Percentiles rank a stretch among this genome's conserved stretches.
These are phyloP conservation scores for Nilaparvata lugens DNA, from an alignment of 1,140 invertebrate species.

Conservation along the genomic window DNA sequence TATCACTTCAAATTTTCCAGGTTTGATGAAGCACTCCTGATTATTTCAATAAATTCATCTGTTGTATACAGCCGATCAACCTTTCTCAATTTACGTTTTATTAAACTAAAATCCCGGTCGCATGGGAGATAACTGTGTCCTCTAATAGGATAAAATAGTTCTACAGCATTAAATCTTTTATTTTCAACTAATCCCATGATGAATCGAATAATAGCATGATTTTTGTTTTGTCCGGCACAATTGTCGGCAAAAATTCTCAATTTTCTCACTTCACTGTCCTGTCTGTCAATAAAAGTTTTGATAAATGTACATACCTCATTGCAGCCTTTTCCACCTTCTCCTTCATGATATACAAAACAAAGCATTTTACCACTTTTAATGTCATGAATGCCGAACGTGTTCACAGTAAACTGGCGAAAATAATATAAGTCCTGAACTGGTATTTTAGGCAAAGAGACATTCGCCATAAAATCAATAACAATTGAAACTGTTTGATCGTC, in stretches of 20 bases:
- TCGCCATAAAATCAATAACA: conserved; percentile 24
- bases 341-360: conserved; percentile 14
- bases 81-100: conserved; percentile 17
- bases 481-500: conserved; percentile 13
- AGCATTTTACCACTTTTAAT: conserved; percentile 17
- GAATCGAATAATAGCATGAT: conserved; percentile 22
- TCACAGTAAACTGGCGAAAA: conserved; percentile 20
- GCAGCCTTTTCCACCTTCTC: conserved; percentile 20
- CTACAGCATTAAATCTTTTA: conserved; percentile 7
- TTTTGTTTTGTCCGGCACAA: conserved; percentile 37
- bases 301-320: conserved; percentile 25
- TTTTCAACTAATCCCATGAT: conserved; percentile 2
- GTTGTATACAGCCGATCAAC: conserved; percentile 14
- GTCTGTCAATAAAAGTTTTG: conserved; percentile 19
- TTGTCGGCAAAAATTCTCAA: conserved; percentile 35
- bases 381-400: conserved; percentile 23
- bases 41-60: too few species aligned
- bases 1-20: conserved; percentile 10
- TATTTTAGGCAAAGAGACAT: conserved; percentile 22
- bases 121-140: conserved; percentile 21
- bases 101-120: conserved; percentile 19
- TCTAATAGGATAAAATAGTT: conserved; percentile 16
- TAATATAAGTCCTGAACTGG: conserved; percentile 27
- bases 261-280: conserved; percentile 25
- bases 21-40: too few species aligned